Percentiles rank a stretch among this genome's conserved stretches.
Conservation (phyloP, 2,797 vertebrate species). For the Benthosema pterotum region DNA sequence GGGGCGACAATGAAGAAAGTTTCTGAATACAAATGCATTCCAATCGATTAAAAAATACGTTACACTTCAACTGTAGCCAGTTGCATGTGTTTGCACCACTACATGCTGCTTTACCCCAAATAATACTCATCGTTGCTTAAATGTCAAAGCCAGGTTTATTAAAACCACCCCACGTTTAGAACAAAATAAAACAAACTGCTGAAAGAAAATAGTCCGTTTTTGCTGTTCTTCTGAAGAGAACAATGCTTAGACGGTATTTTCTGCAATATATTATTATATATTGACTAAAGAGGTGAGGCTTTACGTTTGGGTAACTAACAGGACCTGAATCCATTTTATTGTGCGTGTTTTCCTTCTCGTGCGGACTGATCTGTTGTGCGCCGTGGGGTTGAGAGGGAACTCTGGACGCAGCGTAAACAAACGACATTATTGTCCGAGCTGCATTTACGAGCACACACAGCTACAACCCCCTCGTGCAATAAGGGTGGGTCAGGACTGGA, state of each 20-base stretch:
- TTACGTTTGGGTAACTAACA: neutral
- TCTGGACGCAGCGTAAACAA: conserved; percentile 75
- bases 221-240: conserved; percentile 37
- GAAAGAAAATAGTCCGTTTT: conserved; percentile 69
- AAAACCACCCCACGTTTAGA: conserved; percentile 37
- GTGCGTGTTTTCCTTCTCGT: conserved; percentile 21
- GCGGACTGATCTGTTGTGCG: conserved; percentile 72
- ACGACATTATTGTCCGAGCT: conserved; percentile 68
- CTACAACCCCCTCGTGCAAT: conserved; percentile 49
- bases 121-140: fast-evolving
- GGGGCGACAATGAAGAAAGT: conserved; percentile 26
- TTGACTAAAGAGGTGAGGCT: fast-evolving
- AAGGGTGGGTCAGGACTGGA: conserved; percentile 74
- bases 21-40: neutral
- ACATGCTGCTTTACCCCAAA: fast-evolving
- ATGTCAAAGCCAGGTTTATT: neutral
- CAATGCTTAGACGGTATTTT: neutral
- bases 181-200: conserved; percentile 34
- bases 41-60: neutral
- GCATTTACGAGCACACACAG: conserved; percentile 36
- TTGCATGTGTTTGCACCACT: fast-evolving
- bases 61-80: fast-evolving
- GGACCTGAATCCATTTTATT: neutral
- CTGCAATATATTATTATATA: neutral
- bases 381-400: conserved; percentile 40